A percentile compares a stretch with the other conserved stretches of the same genome.
Evolutionary conservation across 2,797 vertebrate genomes (phyloP).

Genomic region (Trematomus bernacchii): DNA sequence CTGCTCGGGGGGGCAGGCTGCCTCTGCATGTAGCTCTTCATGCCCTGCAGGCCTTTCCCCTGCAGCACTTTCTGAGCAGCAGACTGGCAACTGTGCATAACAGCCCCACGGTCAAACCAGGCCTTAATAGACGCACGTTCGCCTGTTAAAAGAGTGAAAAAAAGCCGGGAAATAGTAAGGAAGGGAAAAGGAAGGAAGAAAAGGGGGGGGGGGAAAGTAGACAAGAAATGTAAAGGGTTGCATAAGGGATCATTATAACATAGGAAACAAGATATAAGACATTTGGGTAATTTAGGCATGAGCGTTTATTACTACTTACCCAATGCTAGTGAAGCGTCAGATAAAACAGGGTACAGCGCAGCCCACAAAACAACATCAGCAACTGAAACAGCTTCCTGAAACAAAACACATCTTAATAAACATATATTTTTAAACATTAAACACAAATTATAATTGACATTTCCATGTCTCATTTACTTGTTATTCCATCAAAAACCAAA

Average conservation of each 20-base stretch:
- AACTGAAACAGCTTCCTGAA: constrained; percentile 86
- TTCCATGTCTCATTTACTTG: background rate
- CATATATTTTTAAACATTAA: background rate
- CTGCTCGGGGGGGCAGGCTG: constrained; percentile 81
- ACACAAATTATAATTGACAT: background rate
- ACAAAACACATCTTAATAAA: constrained; percentile 41
- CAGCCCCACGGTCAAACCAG: constrained; percentile 90
- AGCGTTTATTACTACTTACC: constrained; percentile 65
- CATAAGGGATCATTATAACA: background rate
- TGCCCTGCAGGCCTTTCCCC: constrained; percentile 83
- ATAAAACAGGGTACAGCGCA: constrained; percentile 87
- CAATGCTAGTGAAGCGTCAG: constrained; percentile 74
- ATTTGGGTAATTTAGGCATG: background rate
- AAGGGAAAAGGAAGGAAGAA: background rate
- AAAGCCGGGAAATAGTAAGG: background rate
- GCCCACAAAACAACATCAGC: constrained; percentile 93
- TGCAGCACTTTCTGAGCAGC: constrained; percentile 84
- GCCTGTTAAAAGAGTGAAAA: constrained; percentile 70
- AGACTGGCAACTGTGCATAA: constrained; percentile 81
- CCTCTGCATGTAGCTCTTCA: constrained; percentile 90
- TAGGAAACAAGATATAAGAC: background rate
- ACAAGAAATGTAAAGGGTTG: background rate
- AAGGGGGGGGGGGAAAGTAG: too few species aligned
- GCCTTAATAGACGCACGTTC: constrained; percentile 77
- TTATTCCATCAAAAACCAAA: background rate